Evolutionary conservation across 2,888 invertebrate genomes (phyloP).

Genomic region (Monoplex corrugatus): DNA sequence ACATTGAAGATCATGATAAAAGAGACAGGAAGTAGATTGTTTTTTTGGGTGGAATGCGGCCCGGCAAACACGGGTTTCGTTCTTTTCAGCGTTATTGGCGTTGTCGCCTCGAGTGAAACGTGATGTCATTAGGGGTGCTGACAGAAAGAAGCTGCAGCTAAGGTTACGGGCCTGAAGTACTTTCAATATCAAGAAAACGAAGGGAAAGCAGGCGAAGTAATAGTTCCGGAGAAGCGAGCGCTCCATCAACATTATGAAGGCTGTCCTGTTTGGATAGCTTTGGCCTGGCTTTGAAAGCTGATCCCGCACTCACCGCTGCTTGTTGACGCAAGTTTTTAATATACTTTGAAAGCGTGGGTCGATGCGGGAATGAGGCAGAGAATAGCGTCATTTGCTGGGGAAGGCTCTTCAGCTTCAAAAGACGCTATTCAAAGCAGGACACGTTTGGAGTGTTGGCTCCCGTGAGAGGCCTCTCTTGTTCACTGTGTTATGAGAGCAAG

Average conservation of each 20-base stretch:
- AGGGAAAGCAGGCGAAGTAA: not conserved
- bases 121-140: slow-evolving; percentile 10
- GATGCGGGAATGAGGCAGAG: slow-evolving; percentile 27
- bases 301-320: slow-evolving; percentile 23
- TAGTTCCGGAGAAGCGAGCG: slow-evolving; percentile 17
- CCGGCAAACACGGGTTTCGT: not conserved
- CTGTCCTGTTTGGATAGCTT: slow-evolving; percentile 32
- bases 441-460: slow-evolving; percentile 33
- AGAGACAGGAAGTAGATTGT: slow-evolving; percentile 14
- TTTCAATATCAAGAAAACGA: not conserved
- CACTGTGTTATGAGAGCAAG: slow-evolving; percentile 42
- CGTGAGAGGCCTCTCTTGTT: slow-evolving; percentile 36
- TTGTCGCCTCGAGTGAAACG: not conserved
- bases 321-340: slow-evolving; percentile 43
- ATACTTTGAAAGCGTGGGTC: slow-evolving; percentile 34
- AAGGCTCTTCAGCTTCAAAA: slow-evolving; percentile 32
- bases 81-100: not conserved
- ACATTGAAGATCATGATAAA: not conserved
- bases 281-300: slow-evolving; percentile 43
- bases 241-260: slow-evolving; percentile 37
- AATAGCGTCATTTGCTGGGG: slow-evolving; percentile 1
- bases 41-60: not conserved
- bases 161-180: not conserved
- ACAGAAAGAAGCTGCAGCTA: not conserved
- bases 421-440: slow-evolving; percentile 35